phyloP scores from a whole-genome alignment of 2,113 vertebrate genomes.

The Orycteropus afer region DNA sequence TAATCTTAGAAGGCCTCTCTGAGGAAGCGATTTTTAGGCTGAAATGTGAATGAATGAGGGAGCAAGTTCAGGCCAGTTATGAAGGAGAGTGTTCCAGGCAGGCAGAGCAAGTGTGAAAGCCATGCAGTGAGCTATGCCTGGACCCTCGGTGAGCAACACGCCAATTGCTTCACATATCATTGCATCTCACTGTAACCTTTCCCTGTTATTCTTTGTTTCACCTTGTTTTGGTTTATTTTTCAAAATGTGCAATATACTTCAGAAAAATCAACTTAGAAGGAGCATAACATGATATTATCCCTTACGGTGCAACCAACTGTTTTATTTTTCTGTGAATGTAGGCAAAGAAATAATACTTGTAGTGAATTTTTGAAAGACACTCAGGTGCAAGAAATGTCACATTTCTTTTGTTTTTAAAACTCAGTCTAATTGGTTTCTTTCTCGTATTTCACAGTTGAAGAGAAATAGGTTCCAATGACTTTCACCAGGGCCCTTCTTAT shows the following conservation, averaged over 20 bases:
- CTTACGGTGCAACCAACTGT: neutral
- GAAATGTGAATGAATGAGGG: neutral
- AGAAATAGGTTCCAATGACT: neutral
- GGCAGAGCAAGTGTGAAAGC: no score
- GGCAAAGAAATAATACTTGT: neutral
- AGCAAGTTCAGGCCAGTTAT: neutral
- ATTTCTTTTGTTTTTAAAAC: neutral
- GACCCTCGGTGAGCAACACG: fast-evolving
- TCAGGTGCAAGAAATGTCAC: neutral
- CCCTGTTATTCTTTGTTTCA: neutral
- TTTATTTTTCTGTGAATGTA: neutral
- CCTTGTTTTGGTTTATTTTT: slow-evolving; percentile 49
- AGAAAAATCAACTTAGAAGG: neutral
- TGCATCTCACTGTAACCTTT: neutral
- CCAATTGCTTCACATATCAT: neutral
- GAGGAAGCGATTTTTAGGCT: neutral
- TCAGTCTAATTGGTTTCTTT: neutral
- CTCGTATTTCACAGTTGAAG: neutral
- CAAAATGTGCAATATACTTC: neutral
- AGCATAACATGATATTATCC: slow-evolving; percentile 2
- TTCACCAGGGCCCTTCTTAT: neutral
- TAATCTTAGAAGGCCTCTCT: neutral
- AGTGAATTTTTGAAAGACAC: neutral
- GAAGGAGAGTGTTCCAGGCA: neutral
- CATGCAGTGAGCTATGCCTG: fast-evolving